These are phyloP conservation scores for Tarsius wallacei DNA, from an alignment of 2,797 vertebrate genomes.

Conservation along the genomic window DNA sequence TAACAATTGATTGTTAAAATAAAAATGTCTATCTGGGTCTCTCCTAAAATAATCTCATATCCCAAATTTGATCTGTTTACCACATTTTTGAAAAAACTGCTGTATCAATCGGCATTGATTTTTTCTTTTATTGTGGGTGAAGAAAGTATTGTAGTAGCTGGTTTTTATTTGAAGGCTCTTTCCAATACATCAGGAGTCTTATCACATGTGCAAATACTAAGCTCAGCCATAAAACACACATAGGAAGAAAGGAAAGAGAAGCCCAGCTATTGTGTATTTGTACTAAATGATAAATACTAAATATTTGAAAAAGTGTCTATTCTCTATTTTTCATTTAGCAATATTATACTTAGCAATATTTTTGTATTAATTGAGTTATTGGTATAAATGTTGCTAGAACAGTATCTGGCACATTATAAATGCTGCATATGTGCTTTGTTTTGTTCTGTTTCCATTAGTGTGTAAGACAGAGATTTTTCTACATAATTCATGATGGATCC, in stretches of 20 bases:
- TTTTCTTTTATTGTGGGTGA: neutral
- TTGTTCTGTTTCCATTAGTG: neutral
- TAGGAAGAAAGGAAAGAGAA: neutral
- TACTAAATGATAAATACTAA: neutral
- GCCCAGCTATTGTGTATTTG: neutral
- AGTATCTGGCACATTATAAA: neutral
- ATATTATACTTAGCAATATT: neutral
- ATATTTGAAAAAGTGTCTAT: neutral
- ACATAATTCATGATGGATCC: neutral
- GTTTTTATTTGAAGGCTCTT: neutral
- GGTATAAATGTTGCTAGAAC: neutral
- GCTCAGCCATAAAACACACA: neutral
- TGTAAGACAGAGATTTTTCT: neutral
- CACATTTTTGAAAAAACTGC: neutral
- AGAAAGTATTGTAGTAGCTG: neutral
- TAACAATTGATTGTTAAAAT: neutral
- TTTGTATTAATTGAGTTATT: neutral
- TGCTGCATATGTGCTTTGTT: neutral
- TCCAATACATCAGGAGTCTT: neutral
- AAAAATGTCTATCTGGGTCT: neutral
- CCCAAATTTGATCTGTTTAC: neutral
- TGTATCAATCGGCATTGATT: neutral
- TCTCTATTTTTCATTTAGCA: neutral
- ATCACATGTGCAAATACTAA: neutral
- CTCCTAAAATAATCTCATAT: neutral